These are phyloP conservation scores for Arremon aurantiirostris DNA, from an alignment of 2,797 vertebrate species.

Conservation along the genomic window DNA sequence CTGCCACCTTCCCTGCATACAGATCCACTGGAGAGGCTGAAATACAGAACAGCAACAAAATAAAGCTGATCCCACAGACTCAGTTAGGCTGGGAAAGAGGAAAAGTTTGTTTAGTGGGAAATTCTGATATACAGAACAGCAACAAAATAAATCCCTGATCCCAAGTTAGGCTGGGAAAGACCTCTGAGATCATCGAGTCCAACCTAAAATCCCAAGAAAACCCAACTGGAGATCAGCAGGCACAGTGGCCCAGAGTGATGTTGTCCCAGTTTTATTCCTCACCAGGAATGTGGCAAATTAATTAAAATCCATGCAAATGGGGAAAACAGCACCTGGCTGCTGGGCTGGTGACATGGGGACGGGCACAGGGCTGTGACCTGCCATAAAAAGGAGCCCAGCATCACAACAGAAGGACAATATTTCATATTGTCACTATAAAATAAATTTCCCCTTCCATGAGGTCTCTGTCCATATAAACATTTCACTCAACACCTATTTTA, in stretches of 20 bases:
- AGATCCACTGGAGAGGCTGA: neutral
- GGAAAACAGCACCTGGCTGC: neutral
- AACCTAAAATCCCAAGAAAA: fast-evolving
- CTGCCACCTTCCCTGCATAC: fast-evolving
- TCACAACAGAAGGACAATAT: neutral
- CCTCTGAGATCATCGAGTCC: neutral
- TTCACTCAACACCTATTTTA: neutral
- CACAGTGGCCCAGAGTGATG: neutral
- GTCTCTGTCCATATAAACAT: neutral
- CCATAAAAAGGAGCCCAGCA: fast-evolving
- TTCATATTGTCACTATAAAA: neutral
- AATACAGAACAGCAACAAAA: neutral
- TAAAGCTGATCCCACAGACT: neutral
- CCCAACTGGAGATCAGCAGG: neutral
- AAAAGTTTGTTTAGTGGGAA: neutral
- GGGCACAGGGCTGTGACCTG: neutral
- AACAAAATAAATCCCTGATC: neutral
- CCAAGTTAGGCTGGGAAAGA: neutral
- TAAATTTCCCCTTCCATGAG: neutral
- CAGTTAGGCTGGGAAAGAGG: neutral
- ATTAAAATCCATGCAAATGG: neutral
- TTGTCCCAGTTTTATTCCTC: neutral
- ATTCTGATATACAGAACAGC: neutral
- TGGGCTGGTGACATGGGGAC: neutral
- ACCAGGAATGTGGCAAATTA: neutral